Percentiles rank a stretch among this genome's conserved stretches.
These are phyloP conservation scores for Ostrea edulis DNA, from an alignment of 1,140 invertebrate genomes.

Conservation along the genomic window DNA sequence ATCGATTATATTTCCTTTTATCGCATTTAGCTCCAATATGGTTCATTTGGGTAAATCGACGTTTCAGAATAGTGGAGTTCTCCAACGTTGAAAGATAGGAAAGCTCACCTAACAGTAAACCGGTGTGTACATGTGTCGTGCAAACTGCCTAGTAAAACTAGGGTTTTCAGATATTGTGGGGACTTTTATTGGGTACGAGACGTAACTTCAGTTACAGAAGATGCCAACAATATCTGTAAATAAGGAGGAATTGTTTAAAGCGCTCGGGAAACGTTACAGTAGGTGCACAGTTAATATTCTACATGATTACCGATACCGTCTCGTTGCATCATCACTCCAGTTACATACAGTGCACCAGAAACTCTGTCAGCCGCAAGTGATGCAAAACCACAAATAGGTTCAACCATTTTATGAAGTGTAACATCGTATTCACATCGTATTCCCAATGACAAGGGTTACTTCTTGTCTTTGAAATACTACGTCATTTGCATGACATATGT, in stretches of 20 bases:
- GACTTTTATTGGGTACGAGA: neutral
- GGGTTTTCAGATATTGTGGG: too few relatives aligned
- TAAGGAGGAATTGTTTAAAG: conserved; percentile 50
- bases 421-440: too few relatives aligned
- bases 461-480: too few relatives aligned
- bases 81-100: neutral
- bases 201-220: neutral
- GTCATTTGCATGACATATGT: too few relatives aligned
- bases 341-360: neutral
- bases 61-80: neutral
- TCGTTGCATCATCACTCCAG: conserved; percentile 1
- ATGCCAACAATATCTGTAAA: conserved; percentile 49
- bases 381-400: too few relatives aligned
- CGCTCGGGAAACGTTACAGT: conserved; percentile 46
- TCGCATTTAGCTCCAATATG: too few relatives aligned
- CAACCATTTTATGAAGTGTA: too few relatives aligned
- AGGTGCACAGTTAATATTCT: neutral
- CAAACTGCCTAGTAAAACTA: too few relatives aligned
- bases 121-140: neutral
- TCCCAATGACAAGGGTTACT: too few relatives aligned
- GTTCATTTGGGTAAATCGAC: too few relatives aligned
- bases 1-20: too few relatives aligned
- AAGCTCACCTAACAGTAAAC: neutral
- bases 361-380: too few relatives aligned
- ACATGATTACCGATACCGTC: neutral